Evolutionary conservation across 2,113 vertebrate genomes (phyloP).

Genomic region (Brachyistius frenatus): DNA sequence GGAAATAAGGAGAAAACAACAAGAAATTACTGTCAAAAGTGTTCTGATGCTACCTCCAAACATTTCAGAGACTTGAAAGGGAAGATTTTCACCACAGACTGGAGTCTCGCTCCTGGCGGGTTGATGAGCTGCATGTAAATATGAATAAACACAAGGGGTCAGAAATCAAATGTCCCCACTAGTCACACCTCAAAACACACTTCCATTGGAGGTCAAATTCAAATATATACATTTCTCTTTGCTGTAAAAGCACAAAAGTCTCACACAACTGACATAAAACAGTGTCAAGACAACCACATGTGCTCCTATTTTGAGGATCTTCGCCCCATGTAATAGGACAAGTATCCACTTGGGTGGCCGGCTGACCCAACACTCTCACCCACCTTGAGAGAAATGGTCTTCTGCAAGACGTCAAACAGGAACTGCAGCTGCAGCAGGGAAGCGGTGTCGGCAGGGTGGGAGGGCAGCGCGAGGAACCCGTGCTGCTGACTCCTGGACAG

Average conservation of each 20-base stretch:
- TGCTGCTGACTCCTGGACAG: slow-evolving; percentile 89
- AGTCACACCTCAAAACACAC: background rate
- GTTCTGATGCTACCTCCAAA: slow-evolving; percentile 86
- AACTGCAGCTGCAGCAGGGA: slow-evolving; percentile 93
- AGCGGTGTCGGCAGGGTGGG: slow-evolving; percentile 91
- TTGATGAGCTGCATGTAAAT: slow-evolving; percentile 86
- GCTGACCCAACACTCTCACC: background rate
- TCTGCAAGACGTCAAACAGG: slow-evolving; percentile 95
- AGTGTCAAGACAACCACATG: too few species aligned
- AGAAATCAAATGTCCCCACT: too few species aligned
- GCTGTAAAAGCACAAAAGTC: too few species aligned
- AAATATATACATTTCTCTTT: too few species aligned
- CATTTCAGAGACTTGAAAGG: slow-evolving; percentile 94
- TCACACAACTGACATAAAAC: too few species aligned
- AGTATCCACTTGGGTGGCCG: too few species aligned
- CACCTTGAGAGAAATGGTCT: slow-evolving; percentile 94
- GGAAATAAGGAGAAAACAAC: background rate
- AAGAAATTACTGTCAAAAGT: background rate
- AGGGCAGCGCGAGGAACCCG: slow-evolving; percentile 94
- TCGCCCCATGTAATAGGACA: too few species aligned
- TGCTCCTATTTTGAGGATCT: too few species aligned
- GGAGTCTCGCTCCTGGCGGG: slow-evolving; percentile 81
- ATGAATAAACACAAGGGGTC: background rate
- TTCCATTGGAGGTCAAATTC: too few species aligned
- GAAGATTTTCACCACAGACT: slow-evolving; percentile 92